A percentile compares a stretch with the other conserved stretches of the same genome.
These are phyloP conservation scores for Pangasius larnaudii DNA, from an alignment of 2,797 vertebrate genomes.

Conservation along the genomic window DNA sequence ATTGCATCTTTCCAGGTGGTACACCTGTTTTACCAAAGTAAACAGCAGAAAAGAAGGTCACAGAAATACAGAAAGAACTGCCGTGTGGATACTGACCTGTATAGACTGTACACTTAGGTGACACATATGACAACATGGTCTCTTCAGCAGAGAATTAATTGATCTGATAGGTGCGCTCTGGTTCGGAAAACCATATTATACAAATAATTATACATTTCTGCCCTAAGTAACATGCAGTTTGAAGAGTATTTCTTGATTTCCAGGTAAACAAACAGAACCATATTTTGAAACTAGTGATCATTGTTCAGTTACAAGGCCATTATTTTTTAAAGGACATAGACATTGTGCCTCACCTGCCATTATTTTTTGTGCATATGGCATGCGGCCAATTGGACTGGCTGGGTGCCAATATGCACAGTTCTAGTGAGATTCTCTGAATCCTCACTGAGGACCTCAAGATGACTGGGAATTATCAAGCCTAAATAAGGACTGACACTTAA, in stretches of 20 bases:
- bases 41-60: conserved; percentile 48
- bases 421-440: neutral
- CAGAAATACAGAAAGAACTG: neutral
- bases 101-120: neutral
- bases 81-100: conserved; percentile 17
- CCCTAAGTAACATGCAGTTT: neutral
- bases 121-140: neutral
- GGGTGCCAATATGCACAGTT: neutral
- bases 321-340: neutral
- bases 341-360: neutral
- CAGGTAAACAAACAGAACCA: neutral
- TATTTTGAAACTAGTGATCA: neutral
- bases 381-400: neutral
- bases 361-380: conserved; percentile 9
- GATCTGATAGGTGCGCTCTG: neutral
- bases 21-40: conserved; percentile 68
- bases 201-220: neutral
- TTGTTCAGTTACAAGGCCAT: neutral
- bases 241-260: neutral
- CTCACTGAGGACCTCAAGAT: neutral
- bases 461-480: neutral
- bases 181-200: neutral
- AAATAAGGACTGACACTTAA: neutral
- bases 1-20: conserved; percentile 75
- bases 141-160: neutral